Evolutionary conservation across 2,113 vertebrate species (phyloP).

Genomic region (Odontophorus gujanensis): DNA sequence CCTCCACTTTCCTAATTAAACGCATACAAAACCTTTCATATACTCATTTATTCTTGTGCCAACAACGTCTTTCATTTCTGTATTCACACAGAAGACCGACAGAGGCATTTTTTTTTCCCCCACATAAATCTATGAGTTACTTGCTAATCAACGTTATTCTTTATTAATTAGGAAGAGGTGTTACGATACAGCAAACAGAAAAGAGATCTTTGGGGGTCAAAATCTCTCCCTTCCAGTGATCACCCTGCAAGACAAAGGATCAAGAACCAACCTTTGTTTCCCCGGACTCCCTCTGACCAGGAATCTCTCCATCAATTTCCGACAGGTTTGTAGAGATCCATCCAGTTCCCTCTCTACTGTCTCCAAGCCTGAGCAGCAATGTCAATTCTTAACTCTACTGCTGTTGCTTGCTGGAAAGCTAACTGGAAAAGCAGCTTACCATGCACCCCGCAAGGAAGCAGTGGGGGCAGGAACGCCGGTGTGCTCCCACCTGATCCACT

Average conservation of each 20-base stretch:
- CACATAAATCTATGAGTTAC: slow-evolving; percentile 41
- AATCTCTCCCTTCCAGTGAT: slow-evolving; percentile 22
- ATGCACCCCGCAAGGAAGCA: background rate
- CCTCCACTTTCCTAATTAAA: slow-evolving; percentile 52
- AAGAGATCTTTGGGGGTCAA: background rate
- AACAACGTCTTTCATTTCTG: slow-evolving; percentile 16
- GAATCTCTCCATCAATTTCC: slow-evolving; percentile 10
- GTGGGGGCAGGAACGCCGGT: background rate
- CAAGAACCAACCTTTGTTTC: slow-evolving; percentile 38
- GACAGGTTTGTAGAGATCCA: background rate
- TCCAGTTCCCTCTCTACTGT: background rate
- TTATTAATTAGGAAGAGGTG: background rate
- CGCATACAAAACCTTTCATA: background rate
- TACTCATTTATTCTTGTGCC: slow-evolving; percentile 16
- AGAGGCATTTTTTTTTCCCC: background rate
- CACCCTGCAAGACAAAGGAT: slow-evolving; percentile 37
- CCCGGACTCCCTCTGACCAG: slow-evolving; percentile 28
- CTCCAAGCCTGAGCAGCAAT: background rate
- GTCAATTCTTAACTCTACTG: background rate
- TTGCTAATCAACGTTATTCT: slow-evolving; percentile 40
- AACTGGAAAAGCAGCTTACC: background rate
- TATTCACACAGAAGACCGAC: slow-evolving; percentile 1
- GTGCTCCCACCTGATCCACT: background rate
- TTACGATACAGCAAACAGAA: slow-evolving; percentile 9
- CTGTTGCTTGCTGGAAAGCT: background rate